phyloP scores from a whole-genome alignment of 2,797 vertebrate species.

The Poeciliopsis infans region DNA sequence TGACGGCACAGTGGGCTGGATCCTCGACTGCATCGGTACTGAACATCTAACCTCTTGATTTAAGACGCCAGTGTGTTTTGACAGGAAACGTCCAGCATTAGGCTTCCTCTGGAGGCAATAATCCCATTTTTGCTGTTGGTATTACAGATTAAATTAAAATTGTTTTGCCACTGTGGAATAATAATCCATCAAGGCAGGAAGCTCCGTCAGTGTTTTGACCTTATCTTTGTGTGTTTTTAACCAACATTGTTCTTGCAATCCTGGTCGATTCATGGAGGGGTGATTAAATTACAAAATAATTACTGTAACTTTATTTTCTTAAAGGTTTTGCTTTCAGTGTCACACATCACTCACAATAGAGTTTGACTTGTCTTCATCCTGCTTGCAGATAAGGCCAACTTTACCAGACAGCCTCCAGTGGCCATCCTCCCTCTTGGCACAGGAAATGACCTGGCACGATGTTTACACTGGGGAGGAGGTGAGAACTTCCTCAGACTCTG shows the following conservation, averaged over 20 bases:
- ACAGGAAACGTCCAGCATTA: not conserved
- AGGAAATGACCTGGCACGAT: conserved; percentile 93
- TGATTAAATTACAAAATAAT: not conserved
- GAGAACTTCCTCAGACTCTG: conserved; percentile 52
- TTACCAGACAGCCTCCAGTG: conserved; percentile 87
- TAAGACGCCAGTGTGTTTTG: not conserved
- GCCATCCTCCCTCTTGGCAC: conserved; percentile 94
- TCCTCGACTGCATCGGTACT: conserved; percentile 94
- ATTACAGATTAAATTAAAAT: not conserved
- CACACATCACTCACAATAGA: not conserved
- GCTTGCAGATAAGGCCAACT: conserved; percentile 88
- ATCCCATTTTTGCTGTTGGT: not conserved
- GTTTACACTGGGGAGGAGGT: conserved; percentile 97
- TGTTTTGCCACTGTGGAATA: conserved; percentile 1
- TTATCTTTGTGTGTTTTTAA: not conserved
- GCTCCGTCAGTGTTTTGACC: not conserved
- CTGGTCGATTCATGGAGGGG: not conserved
- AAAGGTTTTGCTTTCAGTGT: not conserved
- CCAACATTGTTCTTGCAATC: not conserved
- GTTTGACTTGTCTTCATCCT: conserved; percentile 5
- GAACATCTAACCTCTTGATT: not conserved
- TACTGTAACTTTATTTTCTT: not conserved
- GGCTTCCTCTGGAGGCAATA: conserved; percentile 2
- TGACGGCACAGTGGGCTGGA: conserved; percentile 95
- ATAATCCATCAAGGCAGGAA: not conserved